Evolutionary conservation across 2,888 invertebrate species (phyloP).

Genomic region (Pherbina coryleti): DNA sequence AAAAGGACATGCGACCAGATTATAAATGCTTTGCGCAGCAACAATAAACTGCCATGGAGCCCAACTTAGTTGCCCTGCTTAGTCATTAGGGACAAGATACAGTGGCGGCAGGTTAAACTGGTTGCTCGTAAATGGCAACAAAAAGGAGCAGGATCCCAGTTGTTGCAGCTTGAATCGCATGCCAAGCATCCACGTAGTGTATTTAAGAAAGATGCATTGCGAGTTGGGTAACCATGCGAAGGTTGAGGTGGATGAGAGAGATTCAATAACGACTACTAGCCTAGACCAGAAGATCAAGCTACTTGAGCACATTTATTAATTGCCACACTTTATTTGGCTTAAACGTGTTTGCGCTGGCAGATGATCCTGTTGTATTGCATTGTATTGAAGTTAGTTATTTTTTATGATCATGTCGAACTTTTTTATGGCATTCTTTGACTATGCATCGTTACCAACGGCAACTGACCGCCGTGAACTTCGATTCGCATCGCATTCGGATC

Average conservation of each 20-base stretch:
- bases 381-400: too few relatives aligned
- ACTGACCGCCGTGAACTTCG: not conserved
- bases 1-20: conserved; percentile 19
- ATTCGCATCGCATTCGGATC: conserved; percentile 12
- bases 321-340: too few relatives aligned
- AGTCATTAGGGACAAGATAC: not conserved
- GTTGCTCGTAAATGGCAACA: not conserved
- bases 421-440: not conserved
- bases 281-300: too few relatives aligned
- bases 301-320: too few relatives aligned
- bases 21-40: conserved; percentile 5
- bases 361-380: too few relatives aligned
- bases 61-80: not conserved
- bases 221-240: not conserved
- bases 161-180: not conserved
- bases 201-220: not conserved
- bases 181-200: not conserved
- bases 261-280: too few relatives aligned
- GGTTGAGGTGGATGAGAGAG: not conserved
- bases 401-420: not conserved
- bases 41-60: not conserved
- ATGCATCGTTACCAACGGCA: conserved; percentile 1
- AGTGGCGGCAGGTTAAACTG: not conserved
- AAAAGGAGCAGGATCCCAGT: not conserved
- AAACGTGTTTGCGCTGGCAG: too few relatives aligned